A percentile compares a stretch with the other conserved stretches of the same genome.
Evolutionary conservation across 2,797 vertebrate species (phyloP).

Genomic region (Acomys russatus): DNA sequence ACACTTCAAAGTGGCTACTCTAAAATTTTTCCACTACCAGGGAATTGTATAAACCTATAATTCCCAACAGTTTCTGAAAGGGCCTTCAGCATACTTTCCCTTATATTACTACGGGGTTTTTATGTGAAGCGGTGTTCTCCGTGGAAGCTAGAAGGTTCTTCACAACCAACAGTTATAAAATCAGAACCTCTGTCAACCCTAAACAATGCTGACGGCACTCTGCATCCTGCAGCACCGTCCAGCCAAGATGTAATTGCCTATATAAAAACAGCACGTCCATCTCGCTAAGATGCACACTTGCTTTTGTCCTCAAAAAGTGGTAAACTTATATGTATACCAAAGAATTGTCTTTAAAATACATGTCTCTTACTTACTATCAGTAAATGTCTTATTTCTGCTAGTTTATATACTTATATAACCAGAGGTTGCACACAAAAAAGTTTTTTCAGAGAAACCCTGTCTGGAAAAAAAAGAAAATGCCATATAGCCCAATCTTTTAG

Average conservation of each 20-base stretch:
- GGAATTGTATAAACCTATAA: neutral
- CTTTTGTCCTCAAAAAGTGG: neutral
- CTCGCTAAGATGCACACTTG: neutral
- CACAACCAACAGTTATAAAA: neutral
- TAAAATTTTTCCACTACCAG: constrained; percentile 3
- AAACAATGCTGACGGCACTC: neutral
- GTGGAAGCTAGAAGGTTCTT: neutral
- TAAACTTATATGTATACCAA: neutral
- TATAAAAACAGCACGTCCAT: neutral
- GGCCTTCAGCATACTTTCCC: neutral
- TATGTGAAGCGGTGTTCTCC: neutral
- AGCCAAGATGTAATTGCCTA: neutral
- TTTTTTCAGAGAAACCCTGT: too few species aligned
- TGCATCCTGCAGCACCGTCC: neutral
- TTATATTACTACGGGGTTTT: neutral
- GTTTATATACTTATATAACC: neutral
- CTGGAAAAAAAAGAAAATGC: neutral
- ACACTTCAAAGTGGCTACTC: neutral
- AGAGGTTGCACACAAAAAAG: neutral
- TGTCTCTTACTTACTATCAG: neutral
- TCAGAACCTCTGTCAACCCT: neutral
- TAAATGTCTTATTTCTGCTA: neutral
- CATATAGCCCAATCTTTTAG: neutral
- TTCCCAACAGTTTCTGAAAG: neutral
- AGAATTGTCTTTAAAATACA: neutral